Conservation (phyloP, 2,888 invertebrate genomes). For the Iphiclides podalirius region DNA sequence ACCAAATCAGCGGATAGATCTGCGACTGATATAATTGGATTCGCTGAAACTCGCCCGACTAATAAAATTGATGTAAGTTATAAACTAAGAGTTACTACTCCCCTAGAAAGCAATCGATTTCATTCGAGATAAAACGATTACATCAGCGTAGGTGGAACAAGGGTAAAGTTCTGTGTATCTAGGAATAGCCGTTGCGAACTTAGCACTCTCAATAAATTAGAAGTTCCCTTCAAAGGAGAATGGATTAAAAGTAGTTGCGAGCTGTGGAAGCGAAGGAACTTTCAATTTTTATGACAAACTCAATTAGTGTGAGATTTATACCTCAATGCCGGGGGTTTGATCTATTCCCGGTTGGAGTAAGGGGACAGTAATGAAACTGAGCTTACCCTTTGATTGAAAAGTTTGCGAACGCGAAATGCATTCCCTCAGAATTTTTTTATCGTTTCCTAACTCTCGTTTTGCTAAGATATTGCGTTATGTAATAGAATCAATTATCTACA, state of each 20-base stretch:
- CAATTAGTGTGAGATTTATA: conserved; percentile 71
- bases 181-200: conserved; percentile 62
- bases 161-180: conserved; percentile 61
- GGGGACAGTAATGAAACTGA: conserved; percentile 40
- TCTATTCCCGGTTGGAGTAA: conserved; percentile 45
- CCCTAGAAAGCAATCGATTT: conserved; percentile 41
- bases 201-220: conserved; percentile 78
- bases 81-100: conserved; percentile 32
- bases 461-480: no score
- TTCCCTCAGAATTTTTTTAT: neutral
- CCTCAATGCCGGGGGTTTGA: conserved; percentile 50
- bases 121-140: conserved; percentile 57
- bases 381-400: conserved; percentile 50
- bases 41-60: conserved; percentile 9
- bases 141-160: conserved; percentile 56
- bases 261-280: conserved; percentile 65
- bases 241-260: conserved; percentile 75
- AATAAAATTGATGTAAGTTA: conserved; percentile 22
- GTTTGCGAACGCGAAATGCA: conserved; percentile 34
- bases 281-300: conserved; percentile 79
- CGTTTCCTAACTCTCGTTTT: no score
- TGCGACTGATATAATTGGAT: conserved; percentile 18
- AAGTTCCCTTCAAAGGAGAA: conserved; percentile 73
- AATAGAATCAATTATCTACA: no score
- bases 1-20: conserved; percentile 5